Evolutionary conservation across 2,888 invertebrate species (phyloP).

Genomic region (Cacoxenus indagator): DNA sequence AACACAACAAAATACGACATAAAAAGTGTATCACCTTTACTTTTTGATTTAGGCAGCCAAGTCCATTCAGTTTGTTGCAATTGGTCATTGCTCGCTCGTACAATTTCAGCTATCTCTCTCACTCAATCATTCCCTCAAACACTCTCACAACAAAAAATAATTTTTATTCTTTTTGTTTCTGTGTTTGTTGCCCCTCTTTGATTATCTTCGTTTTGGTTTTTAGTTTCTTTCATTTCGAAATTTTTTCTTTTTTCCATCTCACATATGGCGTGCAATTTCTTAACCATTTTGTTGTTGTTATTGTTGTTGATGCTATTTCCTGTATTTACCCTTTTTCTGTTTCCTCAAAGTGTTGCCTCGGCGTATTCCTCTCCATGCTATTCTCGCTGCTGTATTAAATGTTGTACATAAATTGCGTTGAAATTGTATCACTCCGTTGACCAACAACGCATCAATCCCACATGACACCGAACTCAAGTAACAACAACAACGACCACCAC

Average conservation of each 20-base stretch:
- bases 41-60: constrained; percentile 14
- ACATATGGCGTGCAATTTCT: constrained; percentile 15
- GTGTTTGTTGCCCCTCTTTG: constrained; percentile 1
- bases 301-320: constrained; percentile 29
- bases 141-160: constrained; percentile 1
- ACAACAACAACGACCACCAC: constrained; percentile 9
- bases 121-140: neutral
- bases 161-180: neutral
- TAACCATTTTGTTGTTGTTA: constrained; percentile 9
- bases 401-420: constrained; percentile 32
- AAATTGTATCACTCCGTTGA: constrained; percentile 36
- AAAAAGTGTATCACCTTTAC: constrained; percentile 30
- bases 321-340: constrained; percentile 31
- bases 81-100: neutral
- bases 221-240: neutral
- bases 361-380: neutral
- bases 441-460: constrained; percentile 26
- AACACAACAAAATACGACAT: neutral
- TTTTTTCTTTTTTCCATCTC: neutral
- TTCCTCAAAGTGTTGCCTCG: neutral
- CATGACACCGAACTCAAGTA: neutral
- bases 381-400: constrained; percentile 15
- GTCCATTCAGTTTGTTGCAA: neutral
- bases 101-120: neutral
- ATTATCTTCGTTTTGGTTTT: constrained; percentile 10